Base-by-base conservation (phyloP, 2,888 invertebrate species). In the Heliconius ismenius region DNA sequence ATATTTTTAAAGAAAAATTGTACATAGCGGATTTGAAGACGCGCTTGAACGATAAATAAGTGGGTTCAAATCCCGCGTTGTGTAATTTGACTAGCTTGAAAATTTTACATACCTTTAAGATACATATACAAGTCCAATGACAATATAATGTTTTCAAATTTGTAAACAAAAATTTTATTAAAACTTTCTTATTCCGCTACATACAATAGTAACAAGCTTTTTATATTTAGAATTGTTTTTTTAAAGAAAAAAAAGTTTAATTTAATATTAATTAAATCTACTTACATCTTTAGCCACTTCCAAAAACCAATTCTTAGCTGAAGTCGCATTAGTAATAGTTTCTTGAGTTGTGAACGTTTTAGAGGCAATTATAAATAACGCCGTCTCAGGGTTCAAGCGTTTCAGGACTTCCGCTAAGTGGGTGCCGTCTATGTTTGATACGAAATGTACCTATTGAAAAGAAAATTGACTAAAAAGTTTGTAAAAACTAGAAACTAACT, bases 291-390 rank as follows among this genome's bases (percentile, higher is more conserved):
- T 98, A 67, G 98, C 97, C 80, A 95, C 94, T 24, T 96, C 95
- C 82, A 99, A 90, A 89, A 99, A 97, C 99, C 99, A 99, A 76
- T 95, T 94, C 91, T 99, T 99, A n/a, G 99, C 99, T 0, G 99
- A 98, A 2, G 97, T 97, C 21, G 99, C 99, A 94, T 99, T 99
- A 75, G 99, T 99, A 84, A 99, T 98, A 18, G 99, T 99, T 95
- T 99, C 99, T 91, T 98, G 99, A 0, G 99, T 99, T 69, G 99
- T 99, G 91, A 98, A 99, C 2, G 99, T 99, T 95, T 99, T 99
- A 4, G 99, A 99, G 0, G 99, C 99, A 86, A 99, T 98, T 89
- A 99, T 99, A 93, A 99, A 99, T 64, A 99, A 95, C 2, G 98
- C 97, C 0, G 99, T 98, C 91, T 99, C 99, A 0, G 99, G 97